Evolutionary conservation across 2,113 vertebrate genomes (phyloP).

Genomic region (Antigone vipio): DNA sequence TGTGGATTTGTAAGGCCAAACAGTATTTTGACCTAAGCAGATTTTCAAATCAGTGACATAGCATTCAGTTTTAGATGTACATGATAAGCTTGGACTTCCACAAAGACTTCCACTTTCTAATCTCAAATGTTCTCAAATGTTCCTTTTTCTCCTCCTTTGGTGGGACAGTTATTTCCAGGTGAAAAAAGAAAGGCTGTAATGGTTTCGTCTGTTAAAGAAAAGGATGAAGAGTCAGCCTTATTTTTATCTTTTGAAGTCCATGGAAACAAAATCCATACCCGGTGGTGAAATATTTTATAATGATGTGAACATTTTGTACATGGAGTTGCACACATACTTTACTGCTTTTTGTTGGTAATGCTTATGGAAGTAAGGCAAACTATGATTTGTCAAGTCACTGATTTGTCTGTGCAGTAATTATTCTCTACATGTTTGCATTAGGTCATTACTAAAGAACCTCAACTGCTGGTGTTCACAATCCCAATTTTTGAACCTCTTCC

Average conservation of each 20-base stretch:
- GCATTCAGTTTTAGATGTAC: neutral
- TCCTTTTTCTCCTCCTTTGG: neutral
- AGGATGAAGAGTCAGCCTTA: neutral
- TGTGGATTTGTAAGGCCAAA: neutral
- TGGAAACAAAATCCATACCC: neutral
- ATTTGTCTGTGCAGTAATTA: conserved; percentile 6
- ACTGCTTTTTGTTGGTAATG: neutral
- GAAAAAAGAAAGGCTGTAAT: neutral
- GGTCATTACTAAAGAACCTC: conserved; percentile 89
- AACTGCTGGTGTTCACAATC: conserved; percentile 93
- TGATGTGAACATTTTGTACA: neutral
- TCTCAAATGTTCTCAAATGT: neutral
- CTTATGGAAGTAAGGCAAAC: neutral
- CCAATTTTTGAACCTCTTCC: conserved; percentile 98
- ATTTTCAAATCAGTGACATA: neutral
- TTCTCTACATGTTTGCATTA: conserved; percentile 55
- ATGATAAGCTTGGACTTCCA: neutral
- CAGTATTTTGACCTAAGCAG: neutral
- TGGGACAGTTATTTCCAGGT: neutral
- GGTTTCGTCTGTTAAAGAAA: neutral
- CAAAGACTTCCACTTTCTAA: neutral
- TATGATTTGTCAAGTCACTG: neutral
- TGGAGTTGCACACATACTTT: neutral
- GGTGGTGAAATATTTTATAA: neutral
- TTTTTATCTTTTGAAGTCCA: neutral